Conservation (phyloP, 2,888 invertebrate species). For the Lasioglossum pauxillum region DNA sequence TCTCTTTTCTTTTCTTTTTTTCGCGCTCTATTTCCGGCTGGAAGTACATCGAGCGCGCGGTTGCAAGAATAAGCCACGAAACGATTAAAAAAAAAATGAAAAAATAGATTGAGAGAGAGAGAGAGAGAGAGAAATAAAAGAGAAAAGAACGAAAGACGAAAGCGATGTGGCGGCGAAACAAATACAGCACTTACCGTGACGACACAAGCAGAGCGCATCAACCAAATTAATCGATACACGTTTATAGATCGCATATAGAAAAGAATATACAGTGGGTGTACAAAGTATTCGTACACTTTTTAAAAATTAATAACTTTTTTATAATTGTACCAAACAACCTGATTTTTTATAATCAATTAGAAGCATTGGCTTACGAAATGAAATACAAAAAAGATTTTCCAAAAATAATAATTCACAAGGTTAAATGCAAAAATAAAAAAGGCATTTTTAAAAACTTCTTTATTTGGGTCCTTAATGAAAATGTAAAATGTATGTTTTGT, state of each 20-base stretch:
- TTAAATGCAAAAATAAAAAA: no score
- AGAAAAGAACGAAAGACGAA: constrained; percentile 24
- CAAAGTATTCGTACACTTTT: no score
- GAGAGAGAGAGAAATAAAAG: constrained; percentile 9
- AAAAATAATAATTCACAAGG: no score
- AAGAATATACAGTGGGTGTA: no score
- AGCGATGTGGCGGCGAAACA: constrained; percentile 50
- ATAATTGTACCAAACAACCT: no score
- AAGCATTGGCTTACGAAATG: no score
- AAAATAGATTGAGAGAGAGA: not conserved
- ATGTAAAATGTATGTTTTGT: no score
- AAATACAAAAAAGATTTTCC: no score
- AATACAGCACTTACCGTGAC: constrained; percentile 70
- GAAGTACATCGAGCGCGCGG: constrained; percentile 14
- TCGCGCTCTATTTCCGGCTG: constrained; percentile 45
- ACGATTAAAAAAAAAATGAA: constrained; percentile 14
- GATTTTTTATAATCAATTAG: no score
- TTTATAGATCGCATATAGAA: not conserved
- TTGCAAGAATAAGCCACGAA: constrained; percentile 6
- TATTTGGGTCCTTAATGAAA: no score
- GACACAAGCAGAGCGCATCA: constrained; percentile 62
- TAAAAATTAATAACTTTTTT: no score
- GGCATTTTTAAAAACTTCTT: no score
- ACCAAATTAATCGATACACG: constrained; percentile 56
- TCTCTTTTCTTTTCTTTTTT: constrained; percentile 8